A percentile compares a stretch with the other conserved stretches of the same genome.
phyloP scores from a whole-genome alignment of 2,113 vertebrate species.

The Dromiciops gliroides region DNA sequence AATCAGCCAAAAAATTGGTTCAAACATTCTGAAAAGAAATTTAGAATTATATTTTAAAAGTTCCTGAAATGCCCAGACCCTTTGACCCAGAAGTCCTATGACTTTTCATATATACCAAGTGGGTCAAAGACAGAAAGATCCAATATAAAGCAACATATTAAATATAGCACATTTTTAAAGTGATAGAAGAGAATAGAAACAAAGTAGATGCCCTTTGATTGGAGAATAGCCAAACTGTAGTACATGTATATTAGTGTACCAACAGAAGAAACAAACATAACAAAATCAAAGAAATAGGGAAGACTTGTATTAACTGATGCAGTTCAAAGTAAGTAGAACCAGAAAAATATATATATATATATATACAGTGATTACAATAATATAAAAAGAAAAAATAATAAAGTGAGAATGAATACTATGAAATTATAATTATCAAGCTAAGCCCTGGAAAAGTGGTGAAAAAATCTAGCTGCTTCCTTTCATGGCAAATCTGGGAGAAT shows the following conservation, averaged over 20 bases:
- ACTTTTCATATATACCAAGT: not conserved
- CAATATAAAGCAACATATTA: not conserved
- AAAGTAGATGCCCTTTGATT: not conserved
- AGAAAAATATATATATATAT: not conserved
- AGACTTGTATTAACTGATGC: not conserved
- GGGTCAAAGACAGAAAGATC: not conserved
- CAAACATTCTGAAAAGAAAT: not conserved
- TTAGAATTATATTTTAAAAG: not conserved
- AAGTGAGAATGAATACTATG: not conserved
- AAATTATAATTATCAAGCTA: not conserved
- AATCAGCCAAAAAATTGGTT: not conserved
- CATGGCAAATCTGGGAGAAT: not conserved
- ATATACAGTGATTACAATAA: too few species aligned
- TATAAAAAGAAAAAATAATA: not conserved
- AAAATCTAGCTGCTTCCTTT: not conserved
- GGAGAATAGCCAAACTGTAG: not conserved
- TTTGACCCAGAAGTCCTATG: not conserved
- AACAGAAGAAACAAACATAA: not conserved
- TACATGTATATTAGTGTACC: not conserved
- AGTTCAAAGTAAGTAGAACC: not conserved
- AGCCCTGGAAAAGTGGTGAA: not conserved
- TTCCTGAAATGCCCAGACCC: not conserved
- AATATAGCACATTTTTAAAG: not conserved
- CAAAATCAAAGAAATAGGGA: not conserved
- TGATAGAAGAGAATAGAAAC: not conserved